Evolutionary conservation across 2,888 invertebrate genomes (phyloP).

Genomic region (Calephelis perditalis): DNA sequence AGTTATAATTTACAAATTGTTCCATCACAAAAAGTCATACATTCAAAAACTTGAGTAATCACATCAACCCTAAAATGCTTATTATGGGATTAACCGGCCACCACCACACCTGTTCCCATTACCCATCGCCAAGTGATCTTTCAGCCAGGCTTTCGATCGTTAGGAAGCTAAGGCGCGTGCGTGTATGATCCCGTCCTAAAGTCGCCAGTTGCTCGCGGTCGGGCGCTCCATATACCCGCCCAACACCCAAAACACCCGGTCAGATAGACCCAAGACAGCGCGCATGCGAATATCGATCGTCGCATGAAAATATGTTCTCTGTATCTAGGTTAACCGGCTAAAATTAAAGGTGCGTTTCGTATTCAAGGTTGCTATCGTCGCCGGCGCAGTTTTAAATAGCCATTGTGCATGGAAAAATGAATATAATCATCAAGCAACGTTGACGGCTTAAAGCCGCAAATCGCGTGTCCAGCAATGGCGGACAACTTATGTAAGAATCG

Average conservation of each 20-base stretch:
- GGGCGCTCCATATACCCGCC: slow-evolving; percentile 43
- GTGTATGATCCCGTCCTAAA: slow-evolving; percentile 34
- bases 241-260: slow-evolving; percentile 49
- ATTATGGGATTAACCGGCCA: slow-evolving; percentile 1
- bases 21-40: no score
- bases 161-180: slow-evolving; percentile 36
- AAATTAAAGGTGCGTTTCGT: slow-evolving; percentile 75
- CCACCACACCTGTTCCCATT: slow-evolving; percentile 40
- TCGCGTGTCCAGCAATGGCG: slow-evolving; percentile 61
- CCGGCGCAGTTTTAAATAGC: slow-evolving; percentile 71
- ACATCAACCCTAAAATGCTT: neutral
- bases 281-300: slow-evolving; percentile 70
- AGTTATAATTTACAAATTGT: no score
- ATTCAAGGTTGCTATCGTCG: slow-evolving; percentile 70
- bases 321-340: slow-evolving; percentile 77
- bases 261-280: slow-evolving; percentile 52
- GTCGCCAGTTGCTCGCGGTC: slow-evolving; percentile 48
- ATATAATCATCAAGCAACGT: slow-evolving; percentile 49
- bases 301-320: slow-evolving; percentile 56
- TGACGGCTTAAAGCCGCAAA: slow-evolving; percentile 53
- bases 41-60: neutral
- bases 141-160: slow-evolving; percentile 30
- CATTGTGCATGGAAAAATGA: slow-evolving; percentile 62
- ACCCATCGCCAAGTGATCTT: slow-evolving; percentile 31
- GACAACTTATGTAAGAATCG: slow-evolving; percentile 70